These are phyloP conservation scores for Chamaea fasciata DNA, from an alignment of 2,113 vertebrate genomes.

Conservation along the genomic window DNA sequence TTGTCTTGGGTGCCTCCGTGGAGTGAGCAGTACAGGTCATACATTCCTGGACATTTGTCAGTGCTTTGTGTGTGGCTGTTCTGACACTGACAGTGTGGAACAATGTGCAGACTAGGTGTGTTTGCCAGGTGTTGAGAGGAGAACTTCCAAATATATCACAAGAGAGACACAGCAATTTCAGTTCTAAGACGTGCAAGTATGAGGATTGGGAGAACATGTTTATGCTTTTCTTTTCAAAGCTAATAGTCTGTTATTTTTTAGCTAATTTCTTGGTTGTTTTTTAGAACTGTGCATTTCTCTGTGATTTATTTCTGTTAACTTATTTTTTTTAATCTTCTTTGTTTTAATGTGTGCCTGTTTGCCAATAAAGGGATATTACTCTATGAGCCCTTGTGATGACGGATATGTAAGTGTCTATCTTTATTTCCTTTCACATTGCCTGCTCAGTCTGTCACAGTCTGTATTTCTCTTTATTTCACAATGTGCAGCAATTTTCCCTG, in stretches of 20 bases:
- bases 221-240: background rate
- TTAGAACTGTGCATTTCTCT: constrained; percentile 17
- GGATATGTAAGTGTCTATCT: constrained; percentile 90
- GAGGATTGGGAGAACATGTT: background rate
- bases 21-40: background rate
- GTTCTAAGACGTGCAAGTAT: background rate
- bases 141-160: background rate
- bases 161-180: background rate
- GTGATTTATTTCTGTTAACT: constrained; percentile 47
- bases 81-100: background rate
- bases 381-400: constrained; percentile 90
- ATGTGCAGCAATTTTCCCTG: background rate
- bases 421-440: constrained; percentile 65
- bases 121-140: background rate
- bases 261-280: background rate
- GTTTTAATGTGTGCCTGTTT: constrained; percentile 74
- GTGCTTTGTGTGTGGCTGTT: background rate
- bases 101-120: background rate
- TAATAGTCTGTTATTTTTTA: background rate
- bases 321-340: constrained; percentile 62
- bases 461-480: background rate
- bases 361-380: constrained; percentile 87
- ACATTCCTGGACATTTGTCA: background rate
- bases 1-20: background rate
- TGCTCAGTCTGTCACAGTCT: constrained; percentile 19